Percentiles rank a stretch among this genome's conserved stretches.
Conservation (phyloP, 1,140 invertebrate species). For the Acromyrmex heyeri region DNA sequence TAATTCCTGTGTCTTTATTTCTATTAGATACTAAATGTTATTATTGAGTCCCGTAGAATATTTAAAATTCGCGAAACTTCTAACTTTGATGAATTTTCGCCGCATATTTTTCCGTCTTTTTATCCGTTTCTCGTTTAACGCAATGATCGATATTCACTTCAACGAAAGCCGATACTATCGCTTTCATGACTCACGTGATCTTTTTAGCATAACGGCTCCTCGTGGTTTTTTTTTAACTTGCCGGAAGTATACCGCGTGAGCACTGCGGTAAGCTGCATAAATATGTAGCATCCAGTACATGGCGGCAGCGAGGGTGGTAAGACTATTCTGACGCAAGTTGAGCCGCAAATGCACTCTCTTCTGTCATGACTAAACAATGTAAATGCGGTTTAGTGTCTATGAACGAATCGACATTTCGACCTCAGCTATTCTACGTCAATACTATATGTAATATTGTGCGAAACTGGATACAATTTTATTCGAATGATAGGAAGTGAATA, state of each 20-base stretch:
- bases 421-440: constrained; percentile 37
- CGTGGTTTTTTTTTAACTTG: constrained; percentile 16
- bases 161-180: constrained; percentile 31
- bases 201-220: constrained; percentile 17
- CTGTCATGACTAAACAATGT: constrained; percentile 53
- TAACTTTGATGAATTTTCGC: neutral
- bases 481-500: neutral
- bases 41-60: neutral
- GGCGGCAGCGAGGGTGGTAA: neutral
- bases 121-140: neutral
- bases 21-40: neutral
- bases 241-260: neutral
- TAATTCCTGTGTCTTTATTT: neutral
- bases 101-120: neutral
- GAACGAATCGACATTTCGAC: constrained; percentile 43
- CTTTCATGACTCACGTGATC: constrained; percentile 25
- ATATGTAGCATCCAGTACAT: constrained; percentile 26
- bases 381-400: constrained; percentile 34
- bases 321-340: constrained; percentile 55
- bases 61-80: neutral
- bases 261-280: constrained; percentile 25
- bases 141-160: constrained; percentile 31
- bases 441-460: neutral
- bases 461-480: neutral
- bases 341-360: constrained; percentile 46